Base-by-base conservation (phyloP, 2,113 vertebrate genomes). In the Strix uralensis region DNA sequence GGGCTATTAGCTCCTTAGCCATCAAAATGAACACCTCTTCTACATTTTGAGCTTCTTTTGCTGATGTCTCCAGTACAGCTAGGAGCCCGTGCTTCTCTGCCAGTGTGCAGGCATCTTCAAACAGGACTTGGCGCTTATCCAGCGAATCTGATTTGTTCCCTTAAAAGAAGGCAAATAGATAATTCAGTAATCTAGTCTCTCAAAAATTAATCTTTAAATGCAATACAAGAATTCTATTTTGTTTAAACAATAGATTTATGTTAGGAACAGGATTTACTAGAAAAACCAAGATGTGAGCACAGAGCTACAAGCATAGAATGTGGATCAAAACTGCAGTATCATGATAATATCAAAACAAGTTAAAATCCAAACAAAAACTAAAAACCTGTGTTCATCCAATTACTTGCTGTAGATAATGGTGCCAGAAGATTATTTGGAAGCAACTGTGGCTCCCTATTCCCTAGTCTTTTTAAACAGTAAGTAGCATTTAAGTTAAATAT, bases 1-100 rank as follows among this genome's bases (percentile, higher is more conserved):
- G 92, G 23, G 96, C 98, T 75, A 95, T 98, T 59, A 97, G 97
- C 97, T 98, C 98, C 54, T 96, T 98, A 20, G 98, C 98, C 98
- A 99, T 98, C 63, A 99, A 92, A 3, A 79, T 40, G 29, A 99
- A 99, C 47, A 98, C 98, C 73, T 99, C 98, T 4, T 99, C 98
- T 32, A 99, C 97, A 90, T 99, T 99, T 78, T 97, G 97, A 40
- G 98, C 97, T 93, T 99, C 98, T 77, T 99, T 98, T 58, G 99
- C 99, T 1, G 99, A 99, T 2, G 99, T 99, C 95, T 99, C 99
- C 95, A 99, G 61, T 4, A 99, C 99, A 10, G 99, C 99, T 4
- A 99, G 94, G 58, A 99, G 97, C 25, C 98, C 98, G 0, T 97
- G 83, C 27, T 99, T 98, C 88, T 99, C 98, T 2, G 99, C 99